Conservation (phyloP, 2,888 invertebrate species). For the Lasioglossum oenotherae region DNA sequence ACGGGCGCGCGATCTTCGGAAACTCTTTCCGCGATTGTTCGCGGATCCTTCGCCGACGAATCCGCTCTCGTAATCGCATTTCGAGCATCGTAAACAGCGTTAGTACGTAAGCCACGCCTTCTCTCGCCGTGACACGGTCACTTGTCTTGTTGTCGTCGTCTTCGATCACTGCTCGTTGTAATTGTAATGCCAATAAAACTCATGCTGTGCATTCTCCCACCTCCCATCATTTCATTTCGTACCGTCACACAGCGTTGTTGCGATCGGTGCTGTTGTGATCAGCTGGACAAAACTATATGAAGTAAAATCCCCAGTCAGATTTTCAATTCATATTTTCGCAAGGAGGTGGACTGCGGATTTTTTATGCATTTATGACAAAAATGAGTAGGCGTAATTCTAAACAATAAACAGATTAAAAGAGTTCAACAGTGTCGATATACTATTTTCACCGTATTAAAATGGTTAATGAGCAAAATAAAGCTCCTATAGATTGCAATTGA, state of each 20-base stretch:
- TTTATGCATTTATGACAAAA: too few relatives aligned
- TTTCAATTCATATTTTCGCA: too few relatives aligned
- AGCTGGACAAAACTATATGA: too few relatives aligned
- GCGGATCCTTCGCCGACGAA: background rate
- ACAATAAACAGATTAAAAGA: too few relatives aligned
- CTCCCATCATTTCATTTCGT: slow-evolving; percentile 63
- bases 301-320: too few relatives aligned
- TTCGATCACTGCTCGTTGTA: slow-evolving; percentile 53
- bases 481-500: too few relatives aligned
- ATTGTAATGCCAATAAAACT: slow-evolving; percentile 67
- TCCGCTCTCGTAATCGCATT: background rate
- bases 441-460: too few relatives aligned
- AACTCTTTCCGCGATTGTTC: background rate
- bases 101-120: background rate
- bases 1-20: background rate
- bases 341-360: too few relatives aligned
- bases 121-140: slow-evolving; percentile 5
- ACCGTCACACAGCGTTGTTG: slow-evolving; percentile 16
- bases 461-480: too few relatives aligned
- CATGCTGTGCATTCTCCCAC: slow-evolving; percentile 50
- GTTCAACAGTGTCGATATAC: too few relatives aligned
- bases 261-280: too few relatives aligned
- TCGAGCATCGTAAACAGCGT: background rate
- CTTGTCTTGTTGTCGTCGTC: slow-evolving; percentile 10
- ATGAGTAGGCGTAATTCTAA: too few relatives aligned